A percentile compares a stretch with the other conserved stretches of the same genome.
Conservation (phyloP, 2,888 invertebrate genomes). For the Melieria omissa region DNA sequence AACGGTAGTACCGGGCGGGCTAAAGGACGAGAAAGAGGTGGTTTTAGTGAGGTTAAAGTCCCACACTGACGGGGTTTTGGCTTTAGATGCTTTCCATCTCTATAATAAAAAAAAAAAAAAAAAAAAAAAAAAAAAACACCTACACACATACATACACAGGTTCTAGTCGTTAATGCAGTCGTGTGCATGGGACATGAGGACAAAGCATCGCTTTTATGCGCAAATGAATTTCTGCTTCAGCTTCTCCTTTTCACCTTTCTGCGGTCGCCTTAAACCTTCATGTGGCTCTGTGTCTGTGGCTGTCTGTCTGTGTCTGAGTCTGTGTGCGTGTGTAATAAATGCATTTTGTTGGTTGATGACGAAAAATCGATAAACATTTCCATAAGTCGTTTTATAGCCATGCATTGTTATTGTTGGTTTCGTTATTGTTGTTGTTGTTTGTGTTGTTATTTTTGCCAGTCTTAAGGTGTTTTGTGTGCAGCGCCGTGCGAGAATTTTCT, state of each 20-base stretch:
- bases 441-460: background rate
- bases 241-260: background rate
- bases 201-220: constrained; percentile 21
- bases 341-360: constrained; percentile 14
- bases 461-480: background rate
- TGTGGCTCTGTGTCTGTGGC: background rate
- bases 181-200: constrained; percentile 4
- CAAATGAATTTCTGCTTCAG: constrained; percentile 14
- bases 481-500: background rate
- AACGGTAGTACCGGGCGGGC: no score
- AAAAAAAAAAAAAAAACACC: no score
- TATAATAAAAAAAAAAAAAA: no score
- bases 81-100: no score
- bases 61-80: no score
- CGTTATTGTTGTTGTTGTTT: background rate
- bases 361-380: constrained; percentile 36
- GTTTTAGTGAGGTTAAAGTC: no score
- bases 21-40: no score
- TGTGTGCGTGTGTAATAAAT: background rate
- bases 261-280: background rate
- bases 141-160: no score
- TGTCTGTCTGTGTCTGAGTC: background rate
- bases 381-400: constrained; percentile 13
- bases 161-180: no score
- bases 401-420: constrained; percentile 8